Conservation (phyloP, 2,113 vertebrate genomes). For the Promerops cafer region DNA sequence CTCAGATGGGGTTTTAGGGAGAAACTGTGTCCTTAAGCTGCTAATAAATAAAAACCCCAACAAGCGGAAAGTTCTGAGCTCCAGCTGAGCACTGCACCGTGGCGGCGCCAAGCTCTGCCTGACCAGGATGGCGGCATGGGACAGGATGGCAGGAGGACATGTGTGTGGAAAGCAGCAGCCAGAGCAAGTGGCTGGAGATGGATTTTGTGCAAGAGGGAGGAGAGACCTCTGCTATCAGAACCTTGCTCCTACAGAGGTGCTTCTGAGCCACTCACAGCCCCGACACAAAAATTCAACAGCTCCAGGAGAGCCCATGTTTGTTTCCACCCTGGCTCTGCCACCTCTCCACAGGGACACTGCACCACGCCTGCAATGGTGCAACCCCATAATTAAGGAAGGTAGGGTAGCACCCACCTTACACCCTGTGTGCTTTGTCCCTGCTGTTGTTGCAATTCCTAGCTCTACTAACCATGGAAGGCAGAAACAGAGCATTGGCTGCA, state of each 20-base stretch:
- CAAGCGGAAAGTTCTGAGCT: not conserved
- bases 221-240: not conserved
- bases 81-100: accelerated
- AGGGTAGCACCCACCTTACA: accelerated
- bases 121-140: accelerated
- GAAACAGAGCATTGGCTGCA: not conserved
- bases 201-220: not conserved
- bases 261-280: not conserved
- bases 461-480: accelerated
- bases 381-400: accelerated
- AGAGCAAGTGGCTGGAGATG: not conserved
- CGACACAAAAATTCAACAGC: not conserved
- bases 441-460: not conserved
- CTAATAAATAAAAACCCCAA: not conserved
- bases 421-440: not conserved
- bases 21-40: not conserved
- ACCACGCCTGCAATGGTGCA: accelerated
- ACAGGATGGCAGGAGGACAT: accelerated
- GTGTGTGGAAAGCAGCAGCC: not conserved
- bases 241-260: not conserved
- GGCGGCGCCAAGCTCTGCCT: accelerated
- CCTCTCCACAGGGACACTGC: accelerated
- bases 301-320: not conserved
- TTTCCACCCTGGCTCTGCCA: not conserved
- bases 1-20: not conserved